Evolutionary conservation across 30 jellyfish, hydroid and myxozoan genomes (phyloP), one percentile per base, ranked within the genome.

Genomic region (Aurelia aurita complex sp. Pacific): DNA sequence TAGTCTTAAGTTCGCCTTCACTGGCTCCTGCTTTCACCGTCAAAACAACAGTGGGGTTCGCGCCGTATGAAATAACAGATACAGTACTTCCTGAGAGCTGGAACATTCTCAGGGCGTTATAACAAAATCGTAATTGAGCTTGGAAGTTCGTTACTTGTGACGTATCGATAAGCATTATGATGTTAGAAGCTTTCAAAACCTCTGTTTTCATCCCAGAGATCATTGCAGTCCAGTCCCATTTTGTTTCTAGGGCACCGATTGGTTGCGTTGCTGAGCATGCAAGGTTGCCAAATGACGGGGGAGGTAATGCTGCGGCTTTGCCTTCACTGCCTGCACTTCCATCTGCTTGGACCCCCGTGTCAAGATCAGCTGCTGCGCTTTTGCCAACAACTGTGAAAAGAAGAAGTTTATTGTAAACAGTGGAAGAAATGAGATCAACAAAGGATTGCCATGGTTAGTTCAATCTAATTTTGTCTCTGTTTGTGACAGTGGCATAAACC

Each of bases 181-280:
- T 65, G 72, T 95, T 89, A n/a, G 92, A 91, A 10, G 97, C 91
- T 12, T 81, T 90, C 34, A 95, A 63, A 11, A 84, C 97, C 69
- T 88, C 97, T 1, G 89, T 55, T 67, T 95, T 85, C 38, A 95
- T 74, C 29, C 97, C 97, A 2, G 90, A 50, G 15, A 90, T 59
- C 80, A 89, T 5, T 67, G 65, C 75, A 50, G 90, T 52, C 99
- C 99, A 95, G 33, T 86, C 97, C 99, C 99, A 95, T 36, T 76
- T 57, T 67, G 89, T 88, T 57, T 92, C 96, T 13, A 95, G 69
- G n/a, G 79, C 51, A 17, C 97, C 94, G 59, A 90, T 57, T 16
- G 98, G 87, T 79, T 88, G 97, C 1, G 96, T 62, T 2, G 97
- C 94, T 3, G 99, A 90, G 86, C 99, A 85, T 43, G 98, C 91